phyloP scores from a whole-genome alignment of 2,797 vertebrate species.

The Mus spretus region DNA sequence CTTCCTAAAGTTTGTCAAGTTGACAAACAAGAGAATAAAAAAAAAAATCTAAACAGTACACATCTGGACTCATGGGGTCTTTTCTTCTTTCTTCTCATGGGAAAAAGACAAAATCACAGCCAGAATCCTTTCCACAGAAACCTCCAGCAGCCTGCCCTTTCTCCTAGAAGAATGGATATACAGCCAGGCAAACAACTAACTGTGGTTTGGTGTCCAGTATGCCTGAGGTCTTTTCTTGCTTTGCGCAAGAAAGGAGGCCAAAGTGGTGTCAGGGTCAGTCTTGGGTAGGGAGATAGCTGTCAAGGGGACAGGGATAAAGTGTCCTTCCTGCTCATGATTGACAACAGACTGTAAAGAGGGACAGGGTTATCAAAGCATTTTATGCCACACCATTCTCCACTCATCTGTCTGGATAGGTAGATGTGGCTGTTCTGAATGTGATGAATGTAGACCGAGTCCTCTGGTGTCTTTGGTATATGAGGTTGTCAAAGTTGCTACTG shows the following conservation, averaged over 20 bases:
- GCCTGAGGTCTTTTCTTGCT: background rate
- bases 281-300: background rate
- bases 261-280: background rate
- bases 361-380: background rate
- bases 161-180: background rate
- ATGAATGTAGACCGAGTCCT: background rate
- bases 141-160: background rate
- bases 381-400: background rate
- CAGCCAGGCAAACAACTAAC: background rate
- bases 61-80: background rate
- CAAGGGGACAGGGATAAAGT: background rate
- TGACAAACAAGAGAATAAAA: background rate
- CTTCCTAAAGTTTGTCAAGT: background rate
- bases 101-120: background rate
- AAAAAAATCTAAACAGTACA: background rate
- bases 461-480: background rate
- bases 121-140: background rate
- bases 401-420: background rate
- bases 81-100: background rate
- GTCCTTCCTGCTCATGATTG: background rate
- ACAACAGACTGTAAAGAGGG: background rate
- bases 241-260: background rate
- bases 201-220: background rate
- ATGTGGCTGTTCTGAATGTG: background rate
- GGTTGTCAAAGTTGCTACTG: background rate